phyloP scores from a whole-genome alignment of 2,113 vertebrate genomes.

The Gyps fulvus region DNA sequence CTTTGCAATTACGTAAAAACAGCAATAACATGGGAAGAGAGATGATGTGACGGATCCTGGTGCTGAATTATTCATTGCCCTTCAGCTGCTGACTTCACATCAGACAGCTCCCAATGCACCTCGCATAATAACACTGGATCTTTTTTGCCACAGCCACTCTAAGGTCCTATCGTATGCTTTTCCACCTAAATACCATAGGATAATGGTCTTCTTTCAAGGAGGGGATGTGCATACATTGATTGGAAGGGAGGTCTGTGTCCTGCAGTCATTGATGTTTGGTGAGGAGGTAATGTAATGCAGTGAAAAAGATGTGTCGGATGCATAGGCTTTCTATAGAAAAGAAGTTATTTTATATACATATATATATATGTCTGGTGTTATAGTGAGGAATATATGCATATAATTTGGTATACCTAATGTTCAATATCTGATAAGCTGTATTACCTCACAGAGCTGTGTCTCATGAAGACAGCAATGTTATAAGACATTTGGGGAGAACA shows the following conservation, averaged over 20 bases:
- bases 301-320: not conserved
- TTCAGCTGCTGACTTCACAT: slow-evolving; percentile 73
- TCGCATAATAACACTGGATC: slow-evolving; percentile 67
- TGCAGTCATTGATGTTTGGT: not conserved
- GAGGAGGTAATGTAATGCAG: not conserved
- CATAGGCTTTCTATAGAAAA: not conserved
- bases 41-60: slow-evolving; percentile 65
- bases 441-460: not conserved
- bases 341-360: not conserved
- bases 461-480: not conserved
- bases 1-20: slow-evolving; percentile 77
- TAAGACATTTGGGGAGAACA: not conserved
- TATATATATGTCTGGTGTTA: not conserved
- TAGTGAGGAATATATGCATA: not conserved
- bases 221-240: not conserved
- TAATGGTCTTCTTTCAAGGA: slow-evolving; percentile 39
- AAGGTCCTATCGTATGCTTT: slow-evolving; percentile 54
- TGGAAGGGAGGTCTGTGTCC: slow-evolving; percentile 2
- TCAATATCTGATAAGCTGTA: not conserved
- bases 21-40: slow-evolving; percentile 69
- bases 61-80: slow-evolving; percentile 78
- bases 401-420: not conserved
- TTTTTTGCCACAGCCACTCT: slow-evolving; percentile 64
- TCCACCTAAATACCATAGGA: slow-evolving; percentile 29
- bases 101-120: slow-evolving; percentile 63